Conservation (phyloP, 2,797 vertebrate genomes). For the Tinamus major region DNA sequence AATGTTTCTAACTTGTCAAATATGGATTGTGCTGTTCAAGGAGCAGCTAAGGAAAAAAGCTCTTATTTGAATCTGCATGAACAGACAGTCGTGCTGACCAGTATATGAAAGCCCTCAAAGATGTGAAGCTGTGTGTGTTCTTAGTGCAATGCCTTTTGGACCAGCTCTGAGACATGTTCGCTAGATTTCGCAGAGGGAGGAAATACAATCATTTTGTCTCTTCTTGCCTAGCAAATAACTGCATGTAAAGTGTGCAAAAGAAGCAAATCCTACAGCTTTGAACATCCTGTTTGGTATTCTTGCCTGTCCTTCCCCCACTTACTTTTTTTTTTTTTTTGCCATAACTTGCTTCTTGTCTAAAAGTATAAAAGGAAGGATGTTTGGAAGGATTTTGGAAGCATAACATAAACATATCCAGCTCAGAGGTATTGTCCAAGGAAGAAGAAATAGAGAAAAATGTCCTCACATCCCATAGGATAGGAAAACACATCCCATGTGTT, state of each 20-base stretch:
- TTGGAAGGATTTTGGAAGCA: background rate
- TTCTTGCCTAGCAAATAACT: background rate
- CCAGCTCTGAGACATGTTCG: background rate
- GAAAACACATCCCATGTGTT: no score
- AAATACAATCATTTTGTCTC: background rate
- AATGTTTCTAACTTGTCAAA: constrained; percentile 60
- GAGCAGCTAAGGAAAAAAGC: constrained; percentile 35
- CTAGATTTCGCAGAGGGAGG: background rate
- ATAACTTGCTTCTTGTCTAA: background rate
- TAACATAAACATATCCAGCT: background rate
- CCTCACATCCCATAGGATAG: background rate
- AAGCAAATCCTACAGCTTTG: background rate
- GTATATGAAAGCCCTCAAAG: constrained; percentile 22
- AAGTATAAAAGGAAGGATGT: fast-evolving
- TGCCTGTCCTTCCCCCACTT: background rate
- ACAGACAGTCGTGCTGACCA: background rate
- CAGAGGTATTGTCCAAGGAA: background rate
- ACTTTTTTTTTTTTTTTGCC: background rate
- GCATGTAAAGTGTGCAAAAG: background rate
- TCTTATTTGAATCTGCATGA: constrained; percentile 34
- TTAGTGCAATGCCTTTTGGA: constrained; percentile 4
- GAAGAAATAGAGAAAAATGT: background rate
- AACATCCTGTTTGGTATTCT: background rate
- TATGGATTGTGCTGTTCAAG: constrained; percentile 47
- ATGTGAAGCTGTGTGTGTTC: background rate